Evolutionary conservation across 2,888 invertebrate species (phyloP), one percentile per base, ranked within the genome.

Genomic region (Anaspis maculata): DNA sequence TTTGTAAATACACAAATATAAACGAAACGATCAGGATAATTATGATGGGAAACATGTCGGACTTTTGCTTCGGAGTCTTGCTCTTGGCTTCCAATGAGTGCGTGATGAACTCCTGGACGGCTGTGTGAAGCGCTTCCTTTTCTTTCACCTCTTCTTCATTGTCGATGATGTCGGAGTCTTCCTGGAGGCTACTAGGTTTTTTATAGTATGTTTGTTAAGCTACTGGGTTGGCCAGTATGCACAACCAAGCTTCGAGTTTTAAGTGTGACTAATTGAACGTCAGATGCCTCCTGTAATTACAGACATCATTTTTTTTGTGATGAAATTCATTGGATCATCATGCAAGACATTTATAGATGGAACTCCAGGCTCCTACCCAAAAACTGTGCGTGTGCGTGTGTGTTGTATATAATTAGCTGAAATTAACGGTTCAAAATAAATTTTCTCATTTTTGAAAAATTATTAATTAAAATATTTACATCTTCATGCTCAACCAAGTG

Each of bases 1-100:
- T 49, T 43, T 52, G 52, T 34, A 55, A 41, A 51, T 53, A 57
- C 38, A 58, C 46, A 39, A 44, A 44, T 26, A 58, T 28, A 42
- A 60, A 44, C 13, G 57, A 57, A 39, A 58, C 42, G 39, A 53
- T 34, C 27, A 48, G 37, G 46, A 59, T 50, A 30, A 54, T 33
- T 33, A 52, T 42, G 34, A 56, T 44, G 27, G 50, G 44, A 36
- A 54, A 40, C 27, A 50, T 23, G 16, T 34, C 55, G 26, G 43
- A 38, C 31, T 37, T 45, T 23, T 46, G 45, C 28, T 41, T 39
- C 21, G 36, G 34, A 25, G 31, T 30, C 23, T 25, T 39, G 34
- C 14, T 40, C 44, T 38, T 44, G 15, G 44, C 41, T 27, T 47
- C 44, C 37, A 58, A 37, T 16, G 49, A 44, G 13, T 44, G 42